Percentiles rank a stretch among this genome's conserved stretches.
Conservation (phyloP, 2,888 invertebrate species). For the Cloeon dipterum region DNA sequence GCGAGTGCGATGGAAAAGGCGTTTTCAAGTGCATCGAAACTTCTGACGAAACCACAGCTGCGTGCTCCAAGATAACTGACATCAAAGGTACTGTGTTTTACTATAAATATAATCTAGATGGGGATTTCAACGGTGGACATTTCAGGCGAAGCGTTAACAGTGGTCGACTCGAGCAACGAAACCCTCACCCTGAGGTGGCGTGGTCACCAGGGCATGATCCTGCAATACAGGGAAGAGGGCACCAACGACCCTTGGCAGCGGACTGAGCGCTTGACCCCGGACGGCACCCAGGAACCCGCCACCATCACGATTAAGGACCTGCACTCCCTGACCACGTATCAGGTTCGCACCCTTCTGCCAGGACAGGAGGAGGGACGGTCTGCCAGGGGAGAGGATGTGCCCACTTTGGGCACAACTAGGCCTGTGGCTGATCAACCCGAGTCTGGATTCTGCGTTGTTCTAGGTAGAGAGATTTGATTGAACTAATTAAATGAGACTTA, state of each 20-base stretch:
- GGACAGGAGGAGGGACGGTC: not conserved
- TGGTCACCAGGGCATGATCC: slow-evolving; percentile 2
- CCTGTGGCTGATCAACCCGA: not conserved
- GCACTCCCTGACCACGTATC: slow-evolving; percentile 1
- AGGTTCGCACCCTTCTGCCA: slow-evolving; percentile 2
- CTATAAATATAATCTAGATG: too few species aligned
- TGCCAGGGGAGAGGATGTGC: not conserved
- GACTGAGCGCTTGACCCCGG: not conserved
- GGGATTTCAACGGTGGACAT: too few species aligned
- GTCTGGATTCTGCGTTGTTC: not conserved
- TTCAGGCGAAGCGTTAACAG: not conserved
- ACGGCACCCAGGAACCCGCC: slow-evolving; percentile 2
- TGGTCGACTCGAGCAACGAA: not conserved
- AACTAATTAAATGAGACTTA: too few species aligned
- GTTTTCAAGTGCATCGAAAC: not conserved
- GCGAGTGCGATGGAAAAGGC: not conserved
- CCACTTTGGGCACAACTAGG: not conserved
- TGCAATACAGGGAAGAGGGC: slow-evolving; percentile 2
- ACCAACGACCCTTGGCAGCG: not conserved
- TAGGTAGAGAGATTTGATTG: too few species aligned
- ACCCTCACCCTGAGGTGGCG: slow-evolving; percentile 2
- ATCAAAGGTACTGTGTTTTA: too few species aligned
- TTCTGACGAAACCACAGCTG: not conserved
- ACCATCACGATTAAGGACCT: not conserved
- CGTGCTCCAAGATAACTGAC: too few species aligned